These are phyloP conservation scores for Nothobranchius furzeri DNA, from an alignment of 2,113 vertebrate genomes.

Conservation along the genomic window DNA sequence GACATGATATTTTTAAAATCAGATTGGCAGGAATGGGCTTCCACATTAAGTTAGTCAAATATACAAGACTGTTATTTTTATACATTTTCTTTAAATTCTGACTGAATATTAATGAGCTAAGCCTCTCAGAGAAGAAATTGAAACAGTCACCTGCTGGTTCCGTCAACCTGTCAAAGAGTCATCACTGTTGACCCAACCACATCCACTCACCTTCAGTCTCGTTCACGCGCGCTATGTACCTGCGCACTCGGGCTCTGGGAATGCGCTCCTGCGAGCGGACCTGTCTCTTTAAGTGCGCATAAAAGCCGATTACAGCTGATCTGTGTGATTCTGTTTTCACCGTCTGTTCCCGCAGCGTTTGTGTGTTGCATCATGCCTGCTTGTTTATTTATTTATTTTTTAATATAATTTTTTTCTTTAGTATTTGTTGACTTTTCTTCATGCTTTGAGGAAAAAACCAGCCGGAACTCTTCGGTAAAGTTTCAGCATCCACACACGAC, in stretches of 20 bases:
- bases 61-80: no score
- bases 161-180: no score
- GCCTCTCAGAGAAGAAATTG: no score
- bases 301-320: conserved; percentile 89
- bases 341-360: conserved; percentile 77
- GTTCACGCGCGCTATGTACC: neutral
- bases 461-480: conserved; percentile 7
- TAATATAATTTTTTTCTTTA: no score
- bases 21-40: no score
- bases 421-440: neutral
- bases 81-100: no score
- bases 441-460: neutral
- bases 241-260: conserved; percentile 2
- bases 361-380: neutral
- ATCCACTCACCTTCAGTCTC: no score
- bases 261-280: conserved; percentile 1
- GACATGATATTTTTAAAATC: no score
- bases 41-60: no score
- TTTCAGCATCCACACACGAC: conserved; percentile 21
- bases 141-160: no score
- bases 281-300: conserved; percentile 85
- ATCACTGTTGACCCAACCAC: no score
- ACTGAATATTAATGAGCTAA: no score
- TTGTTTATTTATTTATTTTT: neutral
- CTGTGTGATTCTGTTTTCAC: conserved; percentile 81